Conservation (phyloP, 2,888 invertebrate genomes). For the Coenonympha glycerion region DNA sequence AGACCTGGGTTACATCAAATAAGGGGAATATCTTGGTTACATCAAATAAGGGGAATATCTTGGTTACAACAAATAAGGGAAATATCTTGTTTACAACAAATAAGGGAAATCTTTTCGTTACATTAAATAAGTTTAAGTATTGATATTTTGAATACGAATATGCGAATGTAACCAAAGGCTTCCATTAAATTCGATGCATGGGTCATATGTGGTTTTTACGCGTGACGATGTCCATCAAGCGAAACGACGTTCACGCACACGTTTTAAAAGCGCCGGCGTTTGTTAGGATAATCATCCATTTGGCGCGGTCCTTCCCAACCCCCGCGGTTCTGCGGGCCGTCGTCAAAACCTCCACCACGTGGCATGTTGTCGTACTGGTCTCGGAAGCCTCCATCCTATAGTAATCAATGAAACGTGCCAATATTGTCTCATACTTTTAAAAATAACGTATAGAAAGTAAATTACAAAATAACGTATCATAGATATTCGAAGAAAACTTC, state of each 20-base stretch:
- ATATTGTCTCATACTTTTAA: conserved; percentile 47
- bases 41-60: conserved; percentile 18
- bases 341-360: conserved; percentile 65
- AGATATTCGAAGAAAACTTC: background rate
- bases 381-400: conserved; percentile 74
- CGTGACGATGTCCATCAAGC: background rate
- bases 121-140: background rate
- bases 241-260: background rate
- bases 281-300: conserved; percentile 79
- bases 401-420: conserved; percentile 70
- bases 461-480: background rate
- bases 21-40: conserved; percentile 18
- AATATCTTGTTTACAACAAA: conserved; percentile 23
- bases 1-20: conserved; percentile 23
- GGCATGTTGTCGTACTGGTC: conserved; percentile 74
- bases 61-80: conserved; percentile 22
- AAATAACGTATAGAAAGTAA: conserved; percentile 1
- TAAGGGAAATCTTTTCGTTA: background rate
- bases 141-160: too few species aligned
- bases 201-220: background rate
- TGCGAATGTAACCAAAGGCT: conserved; percentile 25
- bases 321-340: conserved; percentile 72
- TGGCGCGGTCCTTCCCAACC: conserved; percentile 76
- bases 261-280: conserved; percentile 78
- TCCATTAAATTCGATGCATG: background rate